Evolutionary conservation across 2,113 vertebrate species (phyloP).

Genomic region (Pygoscelis antarcticus): DNA sequence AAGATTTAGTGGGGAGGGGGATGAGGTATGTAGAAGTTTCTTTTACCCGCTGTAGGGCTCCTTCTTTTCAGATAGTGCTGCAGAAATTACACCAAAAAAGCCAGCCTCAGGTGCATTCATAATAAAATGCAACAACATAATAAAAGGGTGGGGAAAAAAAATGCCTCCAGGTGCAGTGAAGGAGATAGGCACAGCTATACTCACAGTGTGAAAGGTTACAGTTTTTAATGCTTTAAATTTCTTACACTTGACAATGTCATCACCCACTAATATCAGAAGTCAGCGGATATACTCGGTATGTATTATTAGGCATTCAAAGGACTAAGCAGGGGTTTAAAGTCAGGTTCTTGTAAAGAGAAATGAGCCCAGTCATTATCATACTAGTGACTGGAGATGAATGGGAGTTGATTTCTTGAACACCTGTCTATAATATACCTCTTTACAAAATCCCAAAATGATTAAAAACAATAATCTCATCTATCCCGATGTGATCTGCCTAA

Average conservation of each 20-base stretch:
- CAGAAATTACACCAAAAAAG: background rate
- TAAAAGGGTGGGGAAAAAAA: too few relatives aligned
- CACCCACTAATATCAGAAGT: background rate
- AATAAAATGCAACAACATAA: background rate
- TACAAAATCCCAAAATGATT: background rate
- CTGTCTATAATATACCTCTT: background rate
- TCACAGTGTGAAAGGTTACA: background rate
- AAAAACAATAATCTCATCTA: background rate
- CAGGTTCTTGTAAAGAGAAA: background rate
- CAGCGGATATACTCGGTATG: background rate
- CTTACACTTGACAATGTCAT: background rate
- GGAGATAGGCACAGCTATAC: background rate
- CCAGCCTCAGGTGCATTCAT: rapidly evolving
- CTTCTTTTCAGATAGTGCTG: background rate
- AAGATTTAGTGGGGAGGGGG: too few relatives aligned
- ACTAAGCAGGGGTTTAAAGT: background rate
- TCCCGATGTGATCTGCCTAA: background rate
- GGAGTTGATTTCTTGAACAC: background rate
- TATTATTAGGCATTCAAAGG: background rate
- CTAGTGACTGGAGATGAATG: background rate
- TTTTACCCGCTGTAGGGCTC: background rate
- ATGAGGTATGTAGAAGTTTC: background rate
- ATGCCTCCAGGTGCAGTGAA: background rate
- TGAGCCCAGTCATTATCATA: background rate
- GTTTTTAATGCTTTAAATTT: background rate